phyloP scores from a whole-genome alignment of 2,888 invertebrate genomes.

The Steromphala cineraria region DNA sequence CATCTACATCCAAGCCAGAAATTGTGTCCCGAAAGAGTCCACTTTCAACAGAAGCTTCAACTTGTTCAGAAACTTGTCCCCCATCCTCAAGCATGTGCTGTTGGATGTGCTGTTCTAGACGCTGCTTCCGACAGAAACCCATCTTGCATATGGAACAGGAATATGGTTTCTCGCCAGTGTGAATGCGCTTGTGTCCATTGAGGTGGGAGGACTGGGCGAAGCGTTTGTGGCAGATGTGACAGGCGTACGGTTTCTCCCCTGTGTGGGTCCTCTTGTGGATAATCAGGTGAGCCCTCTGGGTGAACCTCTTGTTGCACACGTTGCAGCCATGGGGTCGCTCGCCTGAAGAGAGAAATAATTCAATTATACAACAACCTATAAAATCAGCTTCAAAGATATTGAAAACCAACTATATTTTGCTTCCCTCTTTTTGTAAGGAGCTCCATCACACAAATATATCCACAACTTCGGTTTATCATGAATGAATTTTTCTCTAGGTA shows the following conservation, averaged over 20 bases:
- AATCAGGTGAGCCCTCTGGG: slow-evolving; percentile 55
- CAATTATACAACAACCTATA: no score
- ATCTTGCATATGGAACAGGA: slow-evolving; percentile 53
- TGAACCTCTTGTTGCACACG: slow-evolving; percentile 51
- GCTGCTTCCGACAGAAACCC: slow-evolving; percentile 52
- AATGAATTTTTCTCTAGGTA: no score
- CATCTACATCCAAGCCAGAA: background rate
- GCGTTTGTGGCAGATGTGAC: slow-evolving; percentile 56
- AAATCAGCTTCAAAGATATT: no score
- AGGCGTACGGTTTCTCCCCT: slow-evolving; percentile 55
- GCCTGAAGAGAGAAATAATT: background rate
- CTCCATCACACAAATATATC: no score
- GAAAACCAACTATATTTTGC: no score
- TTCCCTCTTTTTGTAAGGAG: no score
- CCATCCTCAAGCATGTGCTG: slow-evolving; percentile 33
- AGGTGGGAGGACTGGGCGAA: slow-evolving; percentile 59
- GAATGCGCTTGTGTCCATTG: slow-evolving; percentile 55
- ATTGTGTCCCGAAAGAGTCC: background rate
- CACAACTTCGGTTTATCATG: no score
- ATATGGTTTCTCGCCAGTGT: slow-evolving; percentile 55
- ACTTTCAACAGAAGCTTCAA: background rate
- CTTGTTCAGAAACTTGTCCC: background rate
- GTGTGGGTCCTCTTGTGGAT: slow-evolving; percentile 56
- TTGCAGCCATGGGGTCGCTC: slow-evolving; percentile 49
- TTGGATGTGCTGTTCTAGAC: slow-evolving; percentile 51